A percentile compares a stretch with the other conserved stretches of the same genome.
phyloP scores from a whole-genome alignment of 2,797 vertebrate genomes.

The Eremophila alpestris region DNA sequence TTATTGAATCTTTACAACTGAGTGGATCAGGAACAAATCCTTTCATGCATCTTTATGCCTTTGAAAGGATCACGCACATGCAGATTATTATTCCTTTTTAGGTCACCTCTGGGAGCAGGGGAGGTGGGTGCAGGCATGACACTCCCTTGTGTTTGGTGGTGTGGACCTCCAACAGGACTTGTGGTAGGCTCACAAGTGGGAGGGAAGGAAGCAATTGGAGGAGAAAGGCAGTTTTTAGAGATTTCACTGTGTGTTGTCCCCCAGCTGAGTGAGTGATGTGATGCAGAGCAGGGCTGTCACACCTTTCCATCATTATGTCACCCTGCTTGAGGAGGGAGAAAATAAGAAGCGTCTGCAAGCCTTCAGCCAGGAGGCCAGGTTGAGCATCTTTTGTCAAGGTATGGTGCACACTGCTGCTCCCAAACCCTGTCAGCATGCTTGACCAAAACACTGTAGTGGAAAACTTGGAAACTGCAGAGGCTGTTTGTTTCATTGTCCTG shows the following conservation, averaged over 20 bases:
- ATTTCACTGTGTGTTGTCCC: neutral
- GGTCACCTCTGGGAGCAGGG: neutral
- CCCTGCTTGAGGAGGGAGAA: neutral
- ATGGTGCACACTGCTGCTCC: neutral
- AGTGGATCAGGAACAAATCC: neutral
- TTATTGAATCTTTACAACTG: neutral
- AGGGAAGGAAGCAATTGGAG: neutral
- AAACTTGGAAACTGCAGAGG: neutral
- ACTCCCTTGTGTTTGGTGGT: neutral
- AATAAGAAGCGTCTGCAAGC: neutral
- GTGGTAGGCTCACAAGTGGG: accelerated
- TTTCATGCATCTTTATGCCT: neutral
- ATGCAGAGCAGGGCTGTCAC: neutral
- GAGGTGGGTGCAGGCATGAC: neutral
- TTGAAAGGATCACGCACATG: accelerated
- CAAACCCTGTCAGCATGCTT: neutral
- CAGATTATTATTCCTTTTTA: neutral
- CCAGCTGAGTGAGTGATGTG: neutral
- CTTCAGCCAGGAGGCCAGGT: neutral
- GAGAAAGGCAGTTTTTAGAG: neutral
- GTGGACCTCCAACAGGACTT: neutral
- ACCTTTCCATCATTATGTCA: slow-evolving; percentile 1
- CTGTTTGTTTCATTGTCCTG: neutral
- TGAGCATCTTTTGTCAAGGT: neutral
- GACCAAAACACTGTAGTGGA: neutral